These are phyloP conservation scores for Atractosteus spatula DNA, from an alignment of 2,113 vertebrate species.

Conservation along the genomic window DNA sequence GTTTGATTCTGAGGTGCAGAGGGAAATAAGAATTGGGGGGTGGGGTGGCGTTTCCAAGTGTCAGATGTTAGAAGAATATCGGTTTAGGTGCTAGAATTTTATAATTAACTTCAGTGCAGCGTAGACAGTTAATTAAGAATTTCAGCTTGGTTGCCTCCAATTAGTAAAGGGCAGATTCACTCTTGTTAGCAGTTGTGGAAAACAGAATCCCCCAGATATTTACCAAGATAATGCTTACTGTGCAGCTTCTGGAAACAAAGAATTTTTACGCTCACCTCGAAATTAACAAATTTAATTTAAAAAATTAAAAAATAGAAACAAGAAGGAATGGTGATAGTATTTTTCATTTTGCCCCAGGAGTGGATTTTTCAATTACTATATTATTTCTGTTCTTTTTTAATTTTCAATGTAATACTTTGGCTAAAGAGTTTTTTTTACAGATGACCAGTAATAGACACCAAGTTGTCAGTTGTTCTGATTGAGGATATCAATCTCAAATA, in stretches of 20 bases:
- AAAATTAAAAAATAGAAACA: too few relatives aligned
- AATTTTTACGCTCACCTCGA: not conserved
- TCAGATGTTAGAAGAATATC: constrained; percentile 63
- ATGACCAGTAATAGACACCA: too few relatives aligned
- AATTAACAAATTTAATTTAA: too few relatives aligned
- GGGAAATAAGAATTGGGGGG: constrained; percentile 18
- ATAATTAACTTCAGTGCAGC: constrained; percentile 75
- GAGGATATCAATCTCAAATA: too few relatives aligned
- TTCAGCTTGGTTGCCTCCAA: constrained; percentile 74
- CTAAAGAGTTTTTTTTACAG: too few relatives aligned
- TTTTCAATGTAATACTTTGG: too few relatives aligned
- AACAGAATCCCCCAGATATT: constrained; percentile 54
- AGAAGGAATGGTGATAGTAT: too few relatives aligned
- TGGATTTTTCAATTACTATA: too few relatives aligned
- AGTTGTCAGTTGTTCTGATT: too few relatives aligned
- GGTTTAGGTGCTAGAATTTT: constrained; percentile 66
- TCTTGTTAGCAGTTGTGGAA: constrained; percentile 54
- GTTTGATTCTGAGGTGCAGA: not conserved
- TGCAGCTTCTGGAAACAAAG: constrained; percentile 40
- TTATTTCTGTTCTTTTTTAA: too few relatives aligned
- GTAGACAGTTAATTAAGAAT: constrained; percentile 79
- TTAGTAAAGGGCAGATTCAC: constrained; percentile 65
- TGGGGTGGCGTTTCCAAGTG: constrained; percentile 60
- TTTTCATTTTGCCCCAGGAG: too few relatives aligned
- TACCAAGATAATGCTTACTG: constrained; percentile 36